phyloP scores from a whole-genome alignment of 2,888 invertebrate genomes.

The Microdon myrmicae region DNA sequence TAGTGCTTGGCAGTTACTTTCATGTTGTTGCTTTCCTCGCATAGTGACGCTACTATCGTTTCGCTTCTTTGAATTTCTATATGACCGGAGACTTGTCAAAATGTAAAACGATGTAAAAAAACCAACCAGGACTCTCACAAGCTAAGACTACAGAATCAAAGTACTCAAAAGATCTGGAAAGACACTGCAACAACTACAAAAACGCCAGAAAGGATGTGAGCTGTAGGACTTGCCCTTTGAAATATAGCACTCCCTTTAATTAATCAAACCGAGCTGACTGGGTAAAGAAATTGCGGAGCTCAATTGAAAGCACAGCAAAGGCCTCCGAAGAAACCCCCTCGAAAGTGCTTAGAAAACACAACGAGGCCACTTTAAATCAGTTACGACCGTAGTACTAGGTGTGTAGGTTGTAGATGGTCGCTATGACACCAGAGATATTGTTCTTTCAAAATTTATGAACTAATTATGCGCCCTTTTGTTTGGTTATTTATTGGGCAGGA shows the following conservation, averaged over 20 bases:
- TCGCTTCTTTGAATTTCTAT: constrained; percentile 38
- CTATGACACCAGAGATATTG: neutral
- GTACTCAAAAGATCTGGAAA: neutral
- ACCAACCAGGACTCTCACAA: no score
- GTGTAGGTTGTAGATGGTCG: constrained; percentile 16
- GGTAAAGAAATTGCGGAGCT: constrained; percentile 16
- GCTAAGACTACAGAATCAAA: no score
- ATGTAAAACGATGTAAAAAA: no score
- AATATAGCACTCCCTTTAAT: constrained; percentile 34
- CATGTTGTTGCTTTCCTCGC: constrained; percentile 19
- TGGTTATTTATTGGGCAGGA: constrained; percentile 40
- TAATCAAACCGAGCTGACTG: constrained; percentile 16
- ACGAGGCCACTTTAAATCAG: constrained; percentile 28
- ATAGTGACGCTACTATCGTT: constrained; percentile 26
- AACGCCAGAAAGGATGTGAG: constrained; percentile 13
- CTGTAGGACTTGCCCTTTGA: constrained; percentile 26
- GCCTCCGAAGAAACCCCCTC: constrained; percentile 1
- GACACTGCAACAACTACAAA: neutral
- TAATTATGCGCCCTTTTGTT: constrained; percentile 34
- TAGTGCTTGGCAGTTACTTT: constrained; percentile 18
- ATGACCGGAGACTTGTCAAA: constrained; percentile 21
- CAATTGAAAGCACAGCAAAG: constrained; percentile 3
- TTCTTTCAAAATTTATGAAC: constrained; percentile 34
- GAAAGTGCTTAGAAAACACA: constrained; percentile 6
- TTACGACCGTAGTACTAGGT: constrained; percentile 9